phyloP scores from a whole-genome alignment of 2,888 invertebrate species.

The Drosophila nigricruria region DNA sequence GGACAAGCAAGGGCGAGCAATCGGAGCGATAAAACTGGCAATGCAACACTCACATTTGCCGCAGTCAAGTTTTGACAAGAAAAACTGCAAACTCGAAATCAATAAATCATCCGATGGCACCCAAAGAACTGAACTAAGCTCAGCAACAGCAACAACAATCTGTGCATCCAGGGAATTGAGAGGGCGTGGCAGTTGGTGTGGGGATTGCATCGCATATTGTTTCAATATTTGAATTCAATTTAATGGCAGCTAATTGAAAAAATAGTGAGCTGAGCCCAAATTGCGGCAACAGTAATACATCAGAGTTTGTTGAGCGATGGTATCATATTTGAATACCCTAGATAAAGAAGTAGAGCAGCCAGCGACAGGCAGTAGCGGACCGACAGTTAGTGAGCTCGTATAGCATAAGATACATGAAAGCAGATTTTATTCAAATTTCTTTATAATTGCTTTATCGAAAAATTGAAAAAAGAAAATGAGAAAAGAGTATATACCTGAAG shows the following conservation, averaged over 20 bases:
- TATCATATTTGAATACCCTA: slow-evolving; percentile 32
- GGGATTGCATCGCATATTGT: slow-evolving; percentile 58
- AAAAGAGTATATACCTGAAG: no score
- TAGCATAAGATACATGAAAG: neutral
- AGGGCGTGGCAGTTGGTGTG: neutral
- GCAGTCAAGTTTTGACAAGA: slow-evolving; percentile 63
- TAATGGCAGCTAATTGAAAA: slow-evolving; percentile 81
- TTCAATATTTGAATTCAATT: slow-evolving; percentile 82
- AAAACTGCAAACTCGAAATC: slow-evolving; percentile 73
- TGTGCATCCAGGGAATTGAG: slow-evolving; percentile 3
- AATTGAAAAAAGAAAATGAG: no score
- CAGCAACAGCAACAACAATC: slow-evolving; percentile 58
- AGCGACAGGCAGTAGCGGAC: neutral
- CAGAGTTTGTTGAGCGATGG: slow-evolving; percentile 45
- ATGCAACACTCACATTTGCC: slow-evolving; percentile 33
- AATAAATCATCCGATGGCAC: slow-evolving; percentile 66
- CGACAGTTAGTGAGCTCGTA: neutral
- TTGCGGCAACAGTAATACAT: slow-evolving; percentile 65
- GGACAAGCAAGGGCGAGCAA: slow-evolving; percentile 18
- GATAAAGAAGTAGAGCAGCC: neutral
- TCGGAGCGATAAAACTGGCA: slow-evolving; percentile 31
- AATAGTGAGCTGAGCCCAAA: slow-evolving; percentile 56
- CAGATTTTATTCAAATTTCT: neutral
- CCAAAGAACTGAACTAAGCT: slow-evolving; percentile 54
- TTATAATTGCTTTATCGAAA: no score